These are phyloP conservation scores for Stegodyphus mimosarum DNA, from an alignment of 1,140 invertebrate species.

Conservation along the genomic window DNA sequence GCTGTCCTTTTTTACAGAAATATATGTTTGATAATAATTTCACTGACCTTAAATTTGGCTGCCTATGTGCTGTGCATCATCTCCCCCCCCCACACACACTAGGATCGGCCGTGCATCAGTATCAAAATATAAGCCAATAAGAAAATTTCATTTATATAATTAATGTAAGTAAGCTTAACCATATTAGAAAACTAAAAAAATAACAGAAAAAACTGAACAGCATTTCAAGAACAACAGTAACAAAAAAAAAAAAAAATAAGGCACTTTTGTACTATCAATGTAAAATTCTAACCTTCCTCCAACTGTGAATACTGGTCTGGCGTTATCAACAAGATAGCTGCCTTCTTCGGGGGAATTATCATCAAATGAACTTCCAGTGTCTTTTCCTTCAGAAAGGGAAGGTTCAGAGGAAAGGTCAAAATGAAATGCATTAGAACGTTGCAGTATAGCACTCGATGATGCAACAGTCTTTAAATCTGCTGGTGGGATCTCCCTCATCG, in stretches of 20 bases:
- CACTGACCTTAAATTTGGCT: too few relatives aligned
- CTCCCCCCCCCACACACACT: too few relatives aligned
- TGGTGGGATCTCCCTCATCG: neutral
- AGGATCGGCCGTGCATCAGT: too few relatives aligned
- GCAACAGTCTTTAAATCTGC: conserved; percentile 28
- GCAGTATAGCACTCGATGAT: conserved; percentile 40
- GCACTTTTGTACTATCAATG: too few relatives aligned
- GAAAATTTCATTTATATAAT: neutral
- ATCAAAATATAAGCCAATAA: neutral
- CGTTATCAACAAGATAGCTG: neutral
- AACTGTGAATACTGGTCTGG: conserved; percentile 24
- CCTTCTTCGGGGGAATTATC: neutral
- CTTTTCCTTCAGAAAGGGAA: neutral
- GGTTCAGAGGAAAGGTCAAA: neutral
- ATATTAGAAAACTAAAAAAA: too few relatives aligned
- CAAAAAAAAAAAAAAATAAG: neutral
- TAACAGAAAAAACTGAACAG: neutral
- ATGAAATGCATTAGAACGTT: conserved; percentile 30
- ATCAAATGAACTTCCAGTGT: neutral
- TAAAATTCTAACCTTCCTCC: conserved; percentile 1
- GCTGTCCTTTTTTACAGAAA: too few relatives aligned
- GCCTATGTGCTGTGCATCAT: too few relatives aligned
- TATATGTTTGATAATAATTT: too few relatives aligned
- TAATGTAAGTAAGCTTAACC: neutral
- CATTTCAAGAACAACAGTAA: too few relatives aligned